These are phyloP conservation scores for Carassius auratus DNA, from an alignment of 2,113 vertebrate species.

Conservation along the genomic window DNA sequence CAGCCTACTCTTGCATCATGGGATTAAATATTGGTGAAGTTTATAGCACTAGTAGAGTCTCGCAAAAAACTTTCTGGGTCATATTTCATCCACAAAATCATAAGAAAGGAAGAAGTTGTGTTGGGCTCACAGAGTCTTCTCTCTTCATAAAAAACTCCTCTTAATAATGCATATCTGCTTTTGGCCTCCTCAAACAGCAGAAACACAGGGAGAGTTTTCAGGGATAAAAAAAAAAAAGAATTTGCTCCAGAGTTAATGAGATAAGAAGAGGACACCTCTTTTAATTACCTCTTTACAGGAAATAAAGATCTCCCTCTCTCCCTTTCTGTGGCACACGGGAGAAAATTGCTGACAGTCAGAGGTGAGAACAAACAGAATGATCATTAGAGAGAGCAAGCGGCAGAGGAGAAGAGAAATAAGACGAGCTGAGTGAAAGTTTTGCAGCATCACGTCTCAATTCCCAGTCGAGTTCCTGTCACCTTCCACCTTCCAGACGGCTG, in stretches of 20 bases:
- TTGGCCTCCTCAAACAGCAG: slow-evolving; percentile 19
- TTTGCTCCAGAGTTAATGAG: slow-evolving; percentile 45
- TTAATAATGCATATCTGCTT: slow-evolving; percentile 4
- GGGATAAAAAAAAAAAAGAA: not conserved
- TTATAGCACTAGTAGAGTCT: not conserved
- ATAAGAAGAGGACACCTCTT: slow-evolving; percentile 11
- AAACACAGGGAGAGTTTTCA: slow-evolving; percentile 21
- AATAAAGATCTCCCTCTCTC: slow-evolving; percentile 14
- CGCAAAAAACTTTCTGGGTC: no score
- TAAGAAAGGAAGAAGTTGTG: not conserved
- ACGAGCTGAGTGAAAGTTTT: not conserved
- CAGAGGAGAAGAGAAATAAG: slow-evolving; percentile 8
- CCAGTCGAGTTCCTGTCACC: not conserved
- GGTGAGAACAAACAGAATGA: slow-evolving; percentile 45
- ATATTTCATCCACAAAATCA: not conserved
- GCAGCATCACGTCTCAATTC: not conserved
- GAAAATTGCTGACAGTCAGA: slow-evolving; percentile 52
- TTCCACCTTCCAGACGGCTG: not conserved
- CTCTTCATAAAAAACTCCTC: not conserved
- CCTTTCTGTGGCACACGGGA: slow-evolving; percentile 33
- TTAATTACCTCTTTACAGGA: slow-evolving; percentile 46
- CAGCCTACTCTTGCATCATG: not conserved
- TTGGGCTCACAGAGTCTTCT: not conserved
- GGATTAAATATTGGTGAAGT: not conserved
- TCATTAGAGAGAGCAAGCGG: not conserved